Evolutionary conservation across 2,888 invertebrate genomes (phyloP).

Genomic region (Perizoma affinitatum): DNA sequence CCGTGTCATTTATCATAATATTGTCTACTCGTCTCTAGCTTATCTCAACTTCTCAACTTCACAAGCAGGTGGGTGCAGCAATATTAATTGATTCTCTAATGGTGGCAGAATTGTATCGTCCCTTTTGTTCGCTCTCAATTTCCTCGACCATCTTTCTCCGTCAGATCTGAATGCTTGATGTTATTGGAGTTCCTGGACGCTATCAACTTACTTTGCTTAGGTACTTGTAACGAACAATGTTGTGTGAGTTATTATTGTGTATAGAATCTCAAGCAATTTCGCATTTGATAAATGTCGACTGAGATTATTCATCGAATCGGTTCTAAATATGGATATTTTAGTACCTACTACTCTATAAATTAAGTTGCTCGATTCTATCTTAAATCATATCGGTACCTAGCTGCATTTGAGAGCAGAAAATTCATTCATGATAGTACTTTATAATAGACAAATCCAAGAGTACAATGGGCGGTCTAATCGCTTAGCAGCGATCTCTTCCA

Average conservation of each 20-base stretch:
- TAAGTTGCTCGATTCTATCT: conserved; percentile 5
- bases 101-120: conserved; percentile 50
- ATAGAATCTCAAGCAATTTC: conserved; percentile 15
- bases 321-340: conserved; percentile 22
- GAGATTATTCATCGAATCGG: conserved; percentile 21
- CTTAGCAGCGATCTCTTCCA: too few species aligned
- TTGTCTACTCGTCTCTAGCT: conserved; percentile 57
- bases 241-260: conserved; percentile 21
- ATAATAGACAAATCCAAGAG: too few species aligned
- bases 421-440: too few species aligned
- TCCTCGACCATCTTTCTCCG: conserved; percentile 37
- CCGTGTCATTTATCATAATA: conserved; percentile 73
- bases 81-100: conserved; percentile 70
- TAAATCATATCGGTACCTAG: not conserved
- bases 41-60: conserved; percentile 53
- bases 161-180: conserved; percentile 31
- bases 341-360: conserved; percentile 20
- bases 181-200: conserved; percentile 24
- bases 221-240: conserved; percentile 13
- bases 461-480: too few species aligned
- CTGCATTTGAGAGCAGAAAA: too few species aligned
- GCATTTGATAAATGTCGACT: conserved; percentile 24
- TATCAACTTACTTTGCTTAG: conserved; percentile 8
- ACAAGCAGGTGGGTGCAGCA: conserved; percentile 64
- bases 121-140: conserved; percentile 44